A percentile compares a stretch with the other conserved stretches of the same genome.
phyloP scores from a whole-genome alignment of 2,797 vertebrate genomes.

The Tragopan temminckii region DNA sequence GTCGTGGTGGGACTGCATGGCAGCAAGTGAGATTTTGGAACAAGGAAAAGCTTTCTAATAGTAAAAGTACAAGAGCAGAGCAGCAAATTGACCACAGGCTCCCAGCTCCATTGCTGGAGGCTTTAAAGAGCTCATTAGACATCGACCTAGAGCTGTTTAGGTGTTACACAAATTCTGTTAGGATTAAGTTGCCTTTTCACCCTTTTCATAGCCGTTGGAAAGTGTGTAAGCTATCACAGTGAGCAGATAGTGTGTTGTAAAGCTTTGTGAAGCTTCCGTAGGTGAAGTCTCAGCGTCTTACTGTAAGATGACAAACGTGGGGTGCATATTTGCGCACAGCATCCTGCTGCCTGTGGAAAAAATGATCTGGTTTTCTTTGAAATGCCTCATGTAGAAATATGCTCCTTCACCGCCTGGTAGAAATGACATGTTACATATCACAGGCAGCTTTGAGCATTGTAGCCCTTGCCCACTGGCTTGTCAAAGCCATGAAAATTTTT shows the following conservation, averaged over 20 bases:
- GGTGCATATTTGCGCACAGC: neutral
- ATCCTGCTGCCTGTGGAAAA: neutral
- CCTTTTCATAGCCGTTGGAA: neutral
- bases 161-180: neutral
- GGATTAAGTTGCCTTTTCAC: neutral
- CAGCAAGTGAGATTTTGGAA: neutral
- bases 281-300: neutral
- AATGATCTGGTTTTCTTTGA: constrained; percentile 27
- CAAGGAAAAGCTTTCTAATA: neutral
- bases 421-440: neutral
- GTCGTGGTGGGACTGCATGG: neutral
- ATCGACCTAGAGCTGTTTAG: neutral
- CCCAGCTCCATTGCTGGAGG: neutral
- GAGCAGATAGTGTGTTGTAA: neutral
- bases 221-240: neutral
- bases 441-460: neutral
- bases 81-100: neutral
- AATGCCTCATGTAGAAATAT: neutral
- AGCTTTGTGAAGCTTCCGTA: neutral
- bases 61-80: neutral
- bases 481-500: neutral
- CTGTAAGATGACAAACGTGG: neutral
- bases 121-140: neutral
- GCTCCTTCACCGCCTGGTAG: neutral
- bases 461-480: neutral